phyloP scores from a whole-genome alignment of 2,888 invertebrate genomes.

The Drosophila incognita region DNA sequence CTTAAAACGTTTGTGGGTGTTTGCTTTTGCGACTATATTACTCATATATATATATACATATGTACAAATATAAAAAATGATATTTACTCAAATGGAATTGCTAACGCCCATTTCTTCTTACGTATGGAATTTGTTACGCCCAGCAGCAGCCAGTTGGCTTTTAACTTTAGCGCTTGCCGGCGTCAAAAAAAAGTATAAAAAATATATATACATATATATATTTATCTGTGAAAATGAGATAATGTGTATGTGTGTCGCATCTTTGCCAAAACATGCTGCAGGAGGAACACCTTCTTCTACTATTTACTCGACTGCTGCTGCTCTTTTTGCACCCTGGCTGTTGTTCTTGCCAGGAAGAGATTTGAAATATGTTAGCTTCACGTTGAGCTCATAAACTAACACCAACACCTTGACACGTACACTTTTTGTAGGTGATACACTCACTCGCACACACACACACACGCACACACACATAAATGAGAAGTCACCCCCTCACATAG shows the following conservation, averaged over 20 bases:
- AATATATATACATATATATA: neutral
- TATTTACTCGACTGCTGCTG: constrained; percentile 23
- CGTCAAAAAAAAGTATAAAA: constrained; percentile 34
- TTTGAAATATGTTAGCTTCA: constrained; percentile 82
- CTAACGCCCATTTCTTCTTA: constrained; percentile 19
- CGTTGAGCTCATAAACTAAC: constrained; percentile 82
- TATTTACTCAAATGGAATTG: constrained; percentile 6
- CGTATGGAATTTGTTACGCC: constrained; percentile 44
- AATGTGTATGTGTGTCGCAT: constrained; percentile 79
- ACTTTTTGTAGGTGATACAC: constrained; percentile 66
- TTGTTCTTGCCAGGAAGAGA: constrained; percentile 68
- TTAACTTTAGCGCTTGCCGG: constrained; percentile 71
- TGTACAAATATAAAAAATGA: constrained; percentile 15
- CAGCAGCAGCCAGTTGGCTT: constrained; percentile 58
- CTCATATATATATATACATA: constrained; percentile 34
- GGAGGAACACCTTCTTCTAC: neutral
- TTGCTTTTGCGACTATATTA: constrained; percentile 37
- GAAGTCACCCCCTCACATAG: neutral
- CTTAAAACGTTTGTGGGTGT: constrained; percentile 63
- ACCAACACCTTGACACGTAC: constrained; percentile 81
- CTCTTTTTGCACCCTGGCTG: constrained; percentile 47
- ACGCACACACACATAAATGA: constrained; percentile 7
- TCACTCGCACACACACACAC: constrained; percentile 16
- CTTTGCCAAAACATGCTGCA: constrained; percentile 10
- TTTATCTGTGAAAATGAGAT: constrained; percentile 77